Percentiles rank a stretch among this genome's conserved stretches.
phyloP scores from a whole-genome alignment of 2,113 vertebrate species.

The Chloropsis hardwickii region DNA sequence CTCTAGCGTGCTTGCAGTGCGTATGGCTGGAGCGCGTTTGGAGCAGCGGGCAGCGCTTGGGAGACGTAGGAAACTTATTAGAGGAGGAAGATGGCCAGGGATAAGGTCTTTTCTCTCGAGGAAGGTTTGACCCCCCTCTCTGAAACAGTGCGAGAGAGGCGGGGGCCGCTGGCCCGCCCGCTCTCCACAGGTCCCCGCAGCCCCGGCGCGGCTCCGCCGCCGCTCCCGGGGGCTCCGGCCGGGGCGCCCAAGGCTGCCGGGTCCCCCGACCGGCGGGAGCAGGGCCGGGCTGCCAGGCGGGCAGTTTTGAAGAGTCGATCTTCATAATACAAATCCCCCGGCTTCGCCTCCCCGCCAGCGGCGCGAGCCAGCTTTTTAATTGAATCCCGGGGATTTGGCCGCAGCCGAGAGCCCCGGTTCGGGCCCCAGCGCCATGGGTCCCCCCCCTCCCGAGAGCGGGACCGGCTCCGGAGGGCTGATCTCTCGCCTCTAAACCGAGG shows the following conservation, averaged over 20 bases:
- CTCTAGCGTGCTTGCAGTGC: background rate
- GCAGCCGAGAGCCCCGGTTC: background rate
- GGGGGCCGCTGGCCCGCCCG: background rate
- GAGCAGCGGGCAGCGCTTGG: background rate
- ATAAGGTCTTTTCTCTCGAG: background rate
- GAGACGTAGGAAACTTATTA: background rate
- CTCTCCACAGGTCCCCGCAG: background rate
- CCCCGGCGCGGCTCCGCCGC: background rate
- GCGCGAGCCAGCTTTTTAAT: slow-evolving; percentile 48
- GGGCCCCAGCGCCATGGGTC: background rate
- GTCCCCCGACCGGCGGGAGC: background rate
- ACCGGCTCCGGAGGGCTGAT: background rate
- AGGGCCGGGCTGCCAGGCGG: background rate
- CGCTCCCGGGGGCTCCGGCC: background rate
- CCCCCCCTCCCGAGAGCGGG: background rate
- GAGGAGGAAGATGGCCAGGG: background rate
- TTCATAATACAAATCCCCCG: slow-evolving; percentile 25
- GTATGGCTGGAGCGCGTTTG: background rate
- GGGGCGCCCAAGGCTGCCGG: background rate
- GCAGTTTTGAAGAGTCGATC: slow-evolving; percentile 33
- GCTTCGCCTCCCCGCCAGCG: slow-evolving; percentile 12
- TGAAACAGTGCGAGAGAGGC: background rate
- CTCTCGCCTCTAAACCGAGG: background rate
- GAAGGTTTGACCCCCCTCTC: background rate
- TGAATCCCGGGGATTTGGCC: slow-evolving; percentile 23